These are phyloP conservation scores for Malacoraja senta DNA, from an alignment of 2,797 vertebrate species.

Conservation along the genomic window DNA sequence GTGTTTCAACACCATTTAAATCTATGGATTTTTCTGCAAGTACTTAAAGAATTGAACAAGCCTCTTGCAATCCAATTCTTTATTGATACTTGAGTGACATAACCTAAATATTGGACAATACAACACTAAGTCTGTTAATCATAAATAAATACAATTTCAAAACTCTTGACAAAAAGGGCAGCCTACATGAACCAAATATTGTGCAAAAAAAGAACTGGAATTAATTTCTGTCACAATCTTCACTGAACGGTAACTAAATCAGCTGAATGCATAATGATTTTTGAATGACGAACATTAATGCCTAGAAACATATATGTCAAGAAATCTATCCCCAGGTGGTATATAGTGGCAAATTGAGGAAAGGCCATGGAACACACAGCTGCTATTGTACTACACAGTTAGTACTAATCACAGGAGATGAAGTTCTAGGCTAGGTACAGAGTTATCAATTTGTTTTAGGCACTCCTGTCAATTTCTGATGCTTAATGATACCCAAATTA, in stretches of 20 bases:
- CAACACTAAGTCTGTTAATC: slow-evolving; percentile 4
- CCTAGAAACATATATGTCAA: neutral
- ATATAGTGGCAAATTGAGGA: no score
- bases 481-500: neutral
- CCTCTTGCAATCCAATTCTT: neutral
- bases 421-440: no score
- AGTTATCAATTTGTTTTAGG: neutral
- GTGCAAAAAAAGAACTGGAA: neutral
- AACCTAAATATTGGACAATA: neutral
- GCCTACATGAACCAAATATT: neutral
- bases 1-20: slow-evolving; percentile 19
- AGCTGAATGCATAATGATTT: slow-evolving; percentile 25
- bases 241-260: neutral
- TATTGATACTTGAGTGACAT: neutral
- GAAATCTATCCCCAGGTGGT: no score
- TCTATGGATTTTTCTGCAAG: neutral
- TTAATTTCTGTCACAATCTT: neutral
- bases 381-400: no score
- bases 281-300: neutral
- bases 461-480: neutral
- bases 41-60: neutral
- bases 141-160: slow-evolving; percentile 32
- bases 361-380: no score
- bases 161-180: neutral
- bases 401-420: no score